These are phyloP conservation scores for Pelodytes ibericus DNA, from an alignment of 2,797 vertebrate genomes.

Conservation along the genomic window DNA sequence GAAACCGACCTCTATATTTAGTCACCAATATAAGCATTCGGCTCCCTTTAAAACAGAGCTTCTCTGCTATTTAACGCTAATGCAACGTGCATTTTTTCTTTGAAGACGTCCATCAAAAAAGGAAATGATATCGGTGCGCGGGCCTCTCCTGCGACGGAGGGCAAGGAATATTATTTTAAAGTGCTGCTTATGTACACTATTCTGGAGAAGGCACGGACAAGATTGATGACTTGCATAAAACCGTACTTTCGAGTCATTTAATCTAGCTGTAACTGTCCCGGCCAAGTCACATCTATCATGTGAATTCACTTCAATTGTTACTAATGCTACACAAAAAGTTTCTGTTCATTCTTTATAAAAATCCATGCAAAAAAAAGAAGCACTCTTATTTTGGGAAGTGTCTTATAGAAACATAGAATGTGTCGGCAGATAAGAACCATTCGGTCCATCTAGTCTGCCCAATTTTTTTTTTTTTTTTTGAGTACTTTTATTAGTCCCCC, in stretches of 20 bases:
- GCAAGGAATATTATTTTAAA: constrained; percentile 44
- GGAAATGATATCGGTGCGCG: constrained; percentile 40
- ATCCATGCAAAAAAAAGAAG: background rate
- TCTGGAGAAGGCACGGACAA: background rate
- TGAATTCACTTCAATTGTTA: background rate
- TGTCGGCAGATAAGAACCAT: no score
- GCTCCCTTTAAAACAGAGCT: constrained; percentile 40
- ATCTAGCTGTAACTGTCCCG: background rate
- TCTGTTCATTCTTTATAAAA: background rate
- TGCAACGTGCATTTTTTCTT: constrained; percentile 53
- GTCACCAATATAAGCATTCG: constrained; percentile 53
- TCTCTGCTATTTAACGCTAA: constrained; percentile 48
- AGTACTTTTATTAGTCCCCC: no score
- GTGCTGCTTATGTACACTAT: constrained; percentile 47
- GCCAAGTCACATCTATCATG: background rate
- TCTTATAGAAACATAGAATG: no score
- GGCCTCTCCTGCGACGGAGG: constrained; percentile 18
- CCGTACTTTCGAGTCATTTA: constrained; percentile 9
- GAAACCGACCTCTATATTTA: constrained; percentile 48
- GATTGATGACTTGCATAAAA: constrained; percentile 39
- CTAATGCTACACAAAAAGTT: background rate
- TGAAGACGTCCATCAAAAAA: constrained; percentile 30
- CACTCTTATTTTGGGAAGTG: no score
- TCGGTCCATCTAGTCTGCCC: no score
- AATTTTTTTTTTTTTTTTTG: no score